Evolutionary conservation across 2,113 vertebrate genomes (phyloP).

Genomic region (Platycercus adscitus): DNA sequence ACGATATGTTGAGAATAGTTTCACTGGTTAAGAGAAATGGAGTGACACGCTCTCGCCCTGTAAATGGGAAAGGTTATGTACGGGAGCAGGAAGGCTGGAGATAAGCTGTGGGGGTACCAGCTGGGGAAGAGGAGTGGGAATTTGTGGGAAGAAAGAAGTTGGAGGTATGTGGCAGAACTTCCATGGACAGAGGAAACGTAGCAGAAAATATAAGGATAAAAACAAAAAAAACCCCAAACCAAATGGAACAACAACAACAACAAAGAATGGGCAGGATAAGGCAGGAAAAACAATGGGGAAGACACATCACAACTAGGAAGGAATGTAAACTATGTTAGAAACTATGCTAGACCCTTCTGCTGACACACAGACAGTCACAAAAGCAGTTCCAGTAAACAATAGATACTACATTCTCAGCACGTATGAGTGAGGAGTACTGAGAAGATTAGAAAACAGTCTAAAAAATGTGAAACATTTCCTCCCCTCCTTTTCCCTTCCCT

Average conservation of each 20-base stretch:
- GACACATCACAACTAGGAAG: neutral
- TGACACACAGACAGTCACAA: conserved; percentile 1
- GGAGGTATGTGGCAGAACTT: neutral
- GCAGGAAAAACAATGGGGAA: conserved; percentile 18
- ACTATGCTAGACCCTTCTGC: neutral
- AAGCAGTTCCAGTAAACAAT: conserved; percentile 49
- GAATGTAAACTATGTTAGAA: conserved; percentile 52
- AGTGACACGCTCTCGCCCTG: neutral
- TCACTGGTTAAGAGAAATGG: neutral
- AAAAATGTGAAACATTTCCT: conserved; percentile 61
- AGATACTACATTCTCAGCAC: conserved; percentile 13
- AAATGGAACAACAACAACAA: neutral
- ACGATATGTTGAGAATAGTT: neutral
- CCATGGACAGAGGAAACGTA: neutral
- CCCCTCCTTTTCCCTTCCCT: neutral
- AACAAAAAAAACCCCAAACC: neutral
- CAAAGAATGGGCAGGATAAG: neutral
- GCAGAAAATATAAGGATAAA: neutral
- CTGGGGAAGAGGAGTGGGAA: neutral
- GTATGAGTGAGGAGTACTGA: neutral
- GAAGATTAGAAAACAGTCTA: conserved; percentile 33
- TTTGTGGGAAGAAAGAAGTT: neutral
- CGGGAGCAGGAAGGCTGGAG: neutral
- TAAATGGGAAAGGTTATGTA: neutral
- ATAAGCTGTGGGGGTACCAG: neutral